These are phyloP conservation scores for Meloidogyne exigua DNA, from an alignment of 1,140 invertebrate species.

Conservation along the genomic window DNA sequence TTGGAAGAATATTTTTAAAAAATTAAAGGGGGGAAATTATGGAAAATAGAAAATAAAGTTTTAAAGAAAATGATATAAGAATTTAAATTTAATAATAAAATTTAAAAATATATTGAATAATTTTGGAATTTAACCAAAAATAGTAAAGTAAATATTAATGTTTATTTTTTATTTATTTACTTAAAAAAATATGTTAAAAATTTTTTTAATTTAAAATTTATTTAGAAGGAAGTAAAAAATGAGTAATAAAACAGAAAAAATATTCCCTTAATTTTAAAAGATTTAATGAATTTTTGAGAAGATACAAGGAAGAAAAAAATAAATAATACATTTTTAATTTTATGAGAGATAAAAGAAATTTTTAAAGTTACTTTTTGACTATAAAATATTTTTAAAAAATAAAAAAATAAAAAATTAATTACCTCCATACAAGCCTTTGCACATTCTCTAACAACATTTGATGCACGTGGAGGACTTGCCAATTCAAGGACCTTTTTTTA, in stretches of 20 bases:
- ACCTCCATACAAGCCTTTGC: constrained; percentile 94
- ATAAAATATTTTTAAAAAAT: neutral
- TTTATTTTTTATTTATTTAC: neutral
- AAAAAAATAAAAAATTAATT: constrained; percentile 66
- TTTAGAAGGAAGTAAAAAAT: too few relatives aligned
- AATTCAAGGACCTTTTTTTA: constrained; percentile 84
- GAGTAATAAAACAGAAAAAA: too few relatives aligned
- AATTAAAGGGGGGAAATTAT: constrained; percentile 2
- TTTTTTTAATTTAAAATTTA: too few relatives aligned
- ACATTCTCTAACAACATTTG: constrained; percentile 97
- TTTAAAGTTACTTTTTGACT: neutral
- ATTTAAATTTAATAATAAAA: too few relatives aligned
- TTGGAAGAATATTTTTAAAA: neutral
- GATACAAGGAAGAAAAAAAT: too few relatives aligned
- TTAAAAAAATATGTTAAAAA: too few relatives aligned
- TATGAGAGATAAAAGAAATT: neutral
- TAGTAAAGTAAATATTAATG: neutral
- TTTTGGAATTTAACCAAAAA: neutral
- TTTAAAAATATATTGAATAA: too few relatives aligned
- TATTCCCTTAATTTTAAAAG: neutral
- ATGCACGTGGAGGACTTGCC: constrained; percentile 90
- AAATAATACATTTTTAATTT: too few relatives aligned
- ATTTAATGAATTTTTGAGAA: too few relatives aligned
- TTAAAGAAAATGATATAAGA: neutral
- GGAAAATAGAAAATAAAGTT: too few relatives aligned